Conservation (phyloP, 1,140 invertebrate genomes). For the Drosophila ercepeae region DNA sequence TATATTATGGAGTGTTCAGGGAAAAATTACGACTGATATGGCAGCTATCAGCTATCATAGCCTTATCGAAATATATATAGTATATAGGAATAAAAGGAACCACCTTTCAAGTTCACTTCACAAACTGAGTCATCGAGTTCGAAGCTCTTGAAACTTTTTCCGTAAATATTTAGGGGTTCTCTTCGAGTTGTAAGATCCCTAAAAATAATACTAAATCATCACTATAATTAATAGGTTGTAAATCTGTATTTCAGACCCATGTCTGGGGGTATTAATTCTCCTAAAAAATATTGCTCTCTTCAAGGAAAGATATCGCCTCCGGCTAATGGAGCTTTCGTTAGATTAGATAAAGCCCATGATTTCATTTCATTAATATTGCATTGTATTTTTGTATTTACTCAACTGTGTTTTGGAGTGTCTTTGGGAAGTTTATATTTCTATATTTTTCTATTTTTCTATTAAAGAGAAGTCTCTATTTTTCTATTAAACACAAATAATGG, state of each 20-base stretch:
- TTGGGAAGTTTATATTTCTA: too few species aligned
- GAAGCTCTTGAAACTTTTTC: conserved; percentile 7
- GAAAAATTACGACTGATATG: conserved; percentile 66
- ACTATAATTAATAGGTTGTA: conserved; percentile 42
- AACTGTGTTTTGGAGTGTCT: too few species aligned
- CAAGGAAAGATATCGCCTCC: conserved; percentile 3
- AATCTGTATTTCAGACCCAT: conserved; percentile 14
- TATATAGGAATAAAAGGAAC: neutral
- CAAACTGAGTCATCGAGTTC: conserved; percentile 31
- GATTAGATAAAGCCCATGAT: conserved; percentile 52
- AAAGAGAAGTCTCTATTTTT: too few species aligned
- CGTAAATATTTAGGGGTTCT: neutral
- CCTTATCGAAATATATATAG: conserved; percentile 53
- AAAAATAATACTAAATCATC: conserved; percentile 27
- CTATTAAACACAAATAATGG: too few species aligned
- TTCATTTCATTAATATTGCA: conserved; percentile 31
- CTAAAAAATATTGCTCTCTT: conserved; percentile 5
- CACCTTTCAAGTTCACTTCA: conserved; percentile 42
- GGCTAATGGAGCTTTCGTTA: conserved; percentile 18
- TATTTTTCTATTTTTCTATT: too few species aligned
- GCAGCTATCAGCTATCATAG: conserved; percentile 71
- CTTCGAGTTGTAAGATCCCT: neutral
- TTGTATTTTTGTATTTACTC: neutral
- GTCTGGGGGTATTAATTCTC: neutral
- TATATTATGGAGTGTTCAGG: too few species aligned